phyloP scores from a whole-genome alignment of 92 coral and sea anemone genomes.

The Scolanthus callimorphus region DNA sequence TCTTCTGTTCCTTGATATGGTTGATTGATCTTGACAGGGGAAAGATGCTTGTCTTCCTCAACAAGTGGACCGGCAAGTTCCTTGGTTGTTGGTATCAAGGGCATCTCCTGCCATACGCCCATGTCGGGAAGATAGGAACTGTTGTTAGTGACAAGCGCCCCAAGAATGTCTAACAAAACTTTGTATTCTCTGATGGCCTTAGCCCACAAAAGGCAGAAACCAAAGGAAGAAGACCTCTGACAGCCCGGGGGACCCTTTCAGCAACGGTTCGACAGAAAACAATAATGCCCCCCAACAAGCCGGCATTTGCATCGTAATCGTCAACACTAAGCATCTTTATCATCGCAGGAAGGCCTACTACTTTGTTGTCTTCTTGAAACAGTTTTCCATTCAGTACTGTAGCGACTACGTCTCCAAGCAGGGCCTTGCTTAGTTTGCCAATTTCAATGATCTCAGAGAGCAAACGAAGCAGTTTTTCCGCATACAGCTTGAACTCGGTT shows the following conservation, averaged over 20 bases:
- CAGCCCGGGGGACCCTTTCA: not conserved
- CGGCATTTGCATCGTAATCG: not conserved
- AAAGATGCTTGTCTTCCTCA: constrained; percentile 24
- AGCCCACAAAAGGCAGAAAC: not conserved
- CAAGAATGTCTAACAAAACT: not conserved
- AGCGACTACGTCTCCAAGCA: not conserved
- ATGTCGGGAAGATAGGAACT: not conserved
- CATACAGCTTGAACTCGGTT: not conserved
- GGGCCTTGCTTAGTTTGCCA: not conserved
- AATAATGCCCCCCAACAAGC: not conserved
- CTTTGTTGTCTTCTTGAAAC: not conserved
- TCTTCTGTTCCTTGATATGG: constrained; percentile 14
- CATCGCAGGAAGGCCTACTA: not conserved
- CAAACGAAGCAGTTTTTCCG: not conserved
- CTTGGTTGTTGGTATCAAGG: constrained; percentile 13
- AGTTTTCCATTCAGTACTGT: not conserved
- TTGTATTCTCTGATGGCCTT: not conserved
- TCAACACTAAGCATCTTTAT: not conserved
- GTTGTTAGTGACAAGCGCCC: not conserved
- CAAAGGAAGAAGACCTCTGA: not conserved
- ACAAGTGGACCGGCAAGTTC: constrained; percentile 18
- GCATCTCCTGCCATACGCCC: constrained; percentile 19
- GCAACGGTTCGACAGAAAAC: not conserved
- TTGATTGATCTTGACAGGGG: constrained; percentile 13
- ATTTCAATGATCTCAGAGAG: not conserved